Evolutionary conservation across 2,797 vertebrate genomes (phyloP).

Genomic region (Molossus alvarezi): DNA sequence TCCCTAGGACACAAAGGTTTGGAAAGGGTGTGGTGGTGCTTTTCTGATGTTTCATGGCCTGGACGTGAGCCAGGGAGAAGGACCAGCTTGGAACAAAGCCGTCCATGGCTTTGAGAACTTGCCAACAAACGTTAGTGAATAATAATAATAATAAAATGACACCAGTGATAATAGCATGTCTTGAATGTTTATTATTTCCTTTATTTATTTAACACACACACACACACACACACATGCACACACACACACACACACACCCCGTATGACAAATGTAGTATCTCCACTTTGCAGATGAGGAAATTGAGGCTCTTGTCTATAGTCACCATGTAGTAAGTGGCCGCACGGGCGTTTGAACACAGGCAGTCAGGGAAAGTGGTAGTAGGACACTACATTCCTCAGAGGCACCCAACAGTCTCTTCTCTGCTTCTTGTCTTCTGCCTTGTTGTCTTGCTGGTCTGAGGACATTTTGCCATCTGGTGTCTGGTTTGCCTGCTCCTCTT

Average conservation of each 20-base stretch:
- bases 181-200: not conserved
- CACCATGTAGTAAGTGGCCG: not conserved
- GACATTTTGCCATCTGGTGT: not conserved
- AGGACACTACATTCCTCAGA: not conserved
- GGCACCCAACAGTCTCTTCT: not conserved
- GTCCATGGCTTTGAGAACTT: not conserved
- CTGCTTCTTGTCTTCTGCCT: not conserved
- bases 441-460: not conserved
- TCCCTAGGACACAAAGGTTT: not conserved
- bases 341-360: not conserved
- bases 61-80: not conserved
- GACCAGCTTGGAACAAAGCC: not conserved
- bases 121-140: not conserved
- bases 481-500: not conserved
- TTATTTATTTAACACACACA: not conserved
- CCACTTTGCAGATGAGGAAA: constrained; percentile 3
- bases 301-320: not conserved
- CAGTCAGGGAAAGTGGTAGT: not conserved
- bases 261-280: not conserved
- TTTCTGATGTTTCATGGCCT: not conserved
- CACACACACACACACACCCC: not conserved
- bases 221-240: not conserved
- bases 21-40: not conserved
- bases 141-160: not conserved
- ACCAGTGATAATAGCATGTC: not conserved